Percentiles rank a stretch among this genome's conserved stretches.
Conservation (phyloP, 1,140 invertebrate genomes). For the Drosophila kepulauana region DNA sequence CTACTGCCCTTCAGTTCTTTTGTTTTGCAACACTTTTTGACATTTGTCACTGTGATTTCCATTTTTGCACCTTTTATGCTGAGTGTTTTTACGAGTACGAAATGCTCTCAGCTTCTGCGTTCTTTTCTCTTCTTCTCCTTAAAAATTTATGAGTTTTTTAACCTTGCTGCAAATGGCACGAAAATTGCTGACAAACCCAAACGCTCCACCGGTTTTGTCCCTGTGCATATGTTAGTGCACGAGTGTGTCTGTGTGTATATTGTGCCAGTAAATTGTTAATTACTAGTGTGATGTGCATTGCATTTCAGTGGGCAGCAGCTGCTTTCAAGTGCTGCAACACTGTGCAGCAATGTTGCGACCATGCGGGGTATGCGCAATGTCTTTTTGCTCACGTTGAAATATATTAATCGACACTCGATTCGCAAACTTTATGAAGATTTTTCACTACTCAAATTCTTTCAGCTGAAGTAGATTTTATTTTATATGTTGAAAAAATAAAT, state of each 20-base stretch:
- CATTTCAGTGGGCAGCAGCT: conserved; percentile 22
- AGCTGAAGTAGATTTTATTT: too few relatives aligned
- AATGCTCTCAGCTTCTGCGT: conserved; percentile 12
- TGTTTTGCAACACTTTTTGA: conserved; percentile 44
- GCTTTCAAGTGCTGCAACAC: conserved; percentile 10
- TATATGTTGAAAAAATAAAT: too few relatives aligned
- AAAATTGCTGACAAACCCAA: conserved; percentile 38
- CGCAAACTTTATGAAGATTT: too few relatives aligned
- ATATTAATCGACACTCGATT: not conserved
- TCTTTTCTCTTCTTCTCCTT: conserved; percentile 17
- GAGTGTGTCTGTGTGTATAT: not conserved
- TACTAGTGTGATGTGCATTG: conserved; percentile 36
- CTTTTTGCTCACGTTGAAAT: not conserved
- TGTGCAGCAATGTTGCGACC: not conserved
- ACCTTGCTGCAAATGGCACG: conserved; percentile 47
- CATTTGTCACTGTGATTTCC: conserved; percentile 49
- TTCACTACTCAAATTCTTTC: too few relatives aligned
- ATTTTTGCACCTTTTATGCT: conserved; percentile 52
- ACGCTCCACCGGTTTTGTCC: conserved; percentile 18
- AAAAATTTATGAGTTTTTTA: conserved; percentile 57
- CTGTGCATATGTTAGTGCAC: not conserved
- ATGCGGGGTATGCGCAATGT: conserved; percentile 1
- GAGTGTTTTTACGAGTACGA: conserved; percentile 48
- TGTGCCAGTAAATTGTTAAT: conserved; percentile 48
- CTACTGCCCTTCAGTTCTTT: not conserved